Conservation (phyloP, 2,113 vertebrate genomes). For the Conger conger region DNA sequence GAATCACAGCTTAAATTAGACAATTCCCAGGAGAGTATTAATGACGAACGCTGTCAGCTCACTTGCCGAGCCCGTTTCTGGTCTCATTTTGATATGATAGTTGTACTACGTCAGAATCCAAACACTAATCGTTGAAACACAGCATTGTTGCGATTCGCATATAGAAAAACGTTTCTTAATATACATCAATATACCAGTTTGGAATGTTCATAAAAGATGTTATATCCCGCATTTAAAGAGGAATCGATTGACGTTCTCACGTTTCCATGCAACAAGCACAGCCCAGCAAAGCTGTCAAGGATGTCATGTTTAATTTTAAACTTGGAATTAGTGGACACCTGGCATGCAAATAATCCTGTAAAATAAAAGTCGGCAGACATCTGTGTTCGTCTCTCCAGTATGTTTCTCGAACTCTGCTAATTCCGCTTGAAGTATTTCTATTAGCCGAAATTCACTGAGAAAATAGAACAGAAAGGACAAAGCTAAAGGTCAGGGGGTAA, state of each 20-base stretch:
- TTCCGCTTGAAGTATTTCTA: constrained; percentile 62
- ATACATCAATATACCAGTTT: background rate
- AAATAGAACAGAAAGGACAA: constrained; percentile 62
- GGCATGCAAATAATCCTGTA: background rate
- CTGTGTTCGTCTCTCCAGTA: background rate
- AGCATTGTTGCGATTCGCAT: background rate
- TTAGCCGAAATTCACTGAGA: constrained; percentile 43
- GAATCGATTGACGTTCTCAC: background rate
- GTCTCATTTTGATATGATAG: background rate
- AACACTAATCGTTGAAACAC: background rate
- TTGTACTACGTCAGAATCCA: background rate
- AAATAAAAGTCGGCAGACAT: background rate
- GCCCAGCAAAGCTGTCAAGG: background rate
- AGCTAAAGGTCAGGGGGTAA: constrained; percentile 57
- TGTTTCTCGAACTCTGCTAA: constrained; percentile 54
- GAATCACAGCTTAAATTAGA: background rate
- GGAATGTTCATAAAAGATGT: background rate
- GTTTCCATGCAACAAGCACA: background rate
- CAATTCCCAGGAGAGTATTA: background rate
- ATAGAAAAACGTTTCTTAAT: background rate
- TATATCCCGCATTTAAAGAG: background rate
- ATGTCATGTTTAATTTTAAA: background rate
- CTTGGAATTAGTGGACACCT: background rate
- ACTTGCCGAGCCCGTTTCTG: background rate
- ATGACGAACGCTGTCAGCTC: background rate